phyloP scores from a whole-genome alignment of 1,140 invertebrate genomes.

The Drosophila azteca region DNA sequence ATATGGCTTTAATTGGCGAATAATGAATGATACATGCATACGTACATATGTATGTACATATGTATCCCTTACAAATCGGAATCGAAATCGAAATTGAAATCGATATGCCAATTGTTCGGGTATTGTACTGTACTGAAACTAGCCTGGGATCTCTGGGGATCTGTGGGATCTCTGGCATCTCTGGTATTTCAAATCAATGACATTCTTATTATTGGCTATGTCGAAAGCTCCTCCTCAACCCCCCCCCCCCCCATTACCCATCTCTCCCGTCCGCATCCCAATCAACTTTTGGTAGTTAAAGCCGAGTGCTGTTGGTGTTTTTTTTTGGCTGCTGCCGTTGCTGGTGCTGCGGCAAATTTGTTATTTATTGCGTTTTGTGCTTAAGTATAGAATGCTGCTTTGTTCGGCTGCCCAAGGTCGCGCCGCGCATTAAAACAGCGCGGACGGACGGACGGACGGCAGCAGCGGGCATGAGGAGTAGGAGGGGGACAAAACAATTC shows the following conservation, averaged over 20 bases:
- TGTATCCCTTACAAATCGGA: no score
- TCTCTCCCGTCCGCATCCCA: background rate
- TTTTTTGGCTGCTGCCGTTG: slow-evolving; percentile 17
- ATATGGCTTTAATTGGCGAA: no score
- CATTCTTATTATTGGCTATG: background rate
- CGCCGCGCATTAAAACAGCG: slow-evolving; percentile 48
- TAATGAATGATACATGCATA: no score
- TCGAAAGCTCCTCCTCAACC: no score
- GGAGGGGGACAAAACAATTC: slow-evolving; percentile 47
- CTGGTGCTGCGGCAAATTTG: slow-evolving; percentile 30
- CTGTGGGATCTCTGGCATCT: no score
- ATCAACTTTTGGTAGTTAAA: background rate
- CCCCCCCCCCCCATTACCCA: no score
- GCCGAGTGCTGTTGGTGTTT: slow-evolving; percentile 26
- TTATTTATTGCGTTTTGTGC: slow-evolving; percentile 58
- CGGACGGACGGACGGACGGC: no score
- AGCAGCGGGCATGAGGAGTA: background rate
- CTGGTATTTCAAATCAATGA: slow-evolving; percentile 13
- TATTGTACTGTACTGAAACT: no score
- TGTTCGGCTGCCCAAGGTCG: slow-evolving; percentile 63
- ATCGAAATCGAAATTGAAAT: background rate
- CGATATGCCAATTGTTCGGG: no score
- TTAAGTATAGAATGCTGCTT: slow-evolving; percentile 66
- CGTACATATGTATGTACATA: no score
- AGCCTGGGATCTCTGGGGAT: no score